Evolutionary conservation across 2,113 vertebrate species (phyloP), one percentile per base, ranked within the genome.

Genomic region (Mystacornis crossleyi): DNA sequence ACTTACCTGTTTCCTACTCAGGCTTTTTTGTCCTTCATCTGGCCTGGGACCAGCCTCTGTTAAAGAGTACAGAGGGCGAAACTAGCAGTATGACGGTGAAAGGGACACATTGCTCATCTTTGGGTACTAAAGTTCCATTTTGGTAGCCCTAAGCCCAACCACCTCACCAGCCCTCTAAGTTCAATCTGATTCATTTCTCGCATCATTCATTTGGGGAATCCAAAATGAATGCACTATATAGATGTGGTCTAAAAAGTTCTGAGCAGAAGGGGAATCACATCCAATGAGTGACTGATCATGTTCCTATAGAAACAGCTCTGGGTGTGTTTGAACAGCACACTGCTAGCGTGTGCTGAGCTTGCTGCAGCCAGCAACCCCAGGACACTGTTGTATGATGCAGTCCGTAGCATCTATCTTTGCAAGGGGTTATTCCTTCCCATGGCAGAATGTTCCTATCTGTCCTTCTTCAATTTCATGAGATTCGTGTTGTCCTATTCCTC

Each of bases 141-240:
- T 61, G 10, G 17, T 25, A 11, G 14, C 10, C 13, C 16, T 40
- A 40, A 18, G 3, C 7, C 24, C 2, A 36, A 0, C 3, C 33
- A 51, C 6, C 12, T 66, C 2, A 1, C 5, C 53, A 31, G 21
- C 8, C 10, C 8, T 66, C 18, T 48, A 31, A 67, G 1, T 10
- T 51, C 12, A 36, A 3, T 26, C 17, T 34, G 33, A 25, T 82
- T 79, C 66, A 36, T 54, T 14, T 57, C 31, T 86, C 12, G 0
- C 13, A 23, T 3, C n/a, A n/a, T n/a, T n/a, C n/a, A n/a, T n/a
- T n/a, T 19, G 17, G 6, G 14, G 18, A 12, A 3, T 7, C 5
- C 36, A 29, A 90, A 93, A 50, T 15, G 8, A 65, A 43, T 16
- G 26, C 12, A 29, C 2, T 51, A 47, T 43, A 28, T 6, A 57